Conservation (phyloP, 1,140 invertebrate species). For the Dysdera silvatica region DNA sequence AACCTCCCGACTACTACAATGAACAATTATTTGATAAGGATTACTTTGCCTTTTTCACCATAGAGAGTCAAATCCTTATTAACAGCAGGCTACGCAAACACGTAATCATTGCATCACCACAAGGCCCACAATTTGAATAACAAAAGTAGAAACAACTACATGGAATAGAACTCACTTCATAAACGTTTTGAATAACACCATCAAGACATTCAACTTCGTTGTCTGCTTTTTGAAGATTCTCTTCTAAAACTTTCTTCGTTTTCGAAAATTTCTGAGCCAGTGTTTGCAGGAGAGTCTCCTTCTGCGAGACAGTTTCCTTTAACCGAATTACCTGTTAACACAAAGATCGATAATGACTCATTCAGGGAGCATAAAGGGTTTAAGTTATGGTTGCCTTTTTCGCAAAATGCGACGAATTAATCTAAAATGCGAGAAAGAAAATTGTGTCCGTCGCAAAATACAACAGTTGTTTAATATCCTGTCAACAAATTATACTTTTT, state of each 20-base stretch:
- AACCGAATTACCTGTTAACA: constrained; percentile 21
- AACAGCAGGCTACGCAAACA: too few relatives aligned
- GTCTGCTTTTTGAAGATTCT: constrained; percentile 24
- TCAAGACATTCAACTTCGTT: constrained; percentile 31
- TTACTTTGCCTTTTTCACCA: too few relatives aligned
- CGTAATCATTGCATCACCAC: too few relatives aligned
- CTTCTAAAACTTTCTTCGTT: constrained; percentile 24
- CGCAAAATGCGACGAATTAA: background rate
- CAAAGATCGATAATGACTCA: background rate
- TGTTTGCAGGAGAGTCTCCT: constrained; percentile 19
- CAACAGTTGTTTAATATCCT: too few relatives aligned
- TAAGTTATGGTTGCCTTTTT: background rate
- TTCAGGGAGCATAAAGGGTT: background rate
- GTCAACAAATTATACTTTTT: too few relatives aligned
- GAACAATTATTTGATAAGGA: too few relatives aligned
- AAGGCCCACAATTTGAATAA: too few relatives aligned
- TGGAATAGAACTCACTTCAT: constrained; percentile 30
- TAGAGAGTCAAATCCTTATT: too few relatives aligned
- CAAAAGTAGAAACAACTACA: too few relatives aligned
- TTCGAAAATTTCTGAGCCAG: constrained; percentile 26
- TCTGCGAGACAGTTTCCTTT: constrained; percentile 9
- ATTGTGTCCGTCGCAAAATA: background rate
- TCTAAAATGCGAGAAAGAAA: background rate
- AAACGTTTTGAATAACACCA: constrained; percentile 29
- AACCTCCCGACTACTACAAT: too few relatives aligned